These are phyloP conservation scores for Charaxes varanes DNA, from an alignment of 1,140 invertebrate species.

Conservation along the genomic window DNA sequence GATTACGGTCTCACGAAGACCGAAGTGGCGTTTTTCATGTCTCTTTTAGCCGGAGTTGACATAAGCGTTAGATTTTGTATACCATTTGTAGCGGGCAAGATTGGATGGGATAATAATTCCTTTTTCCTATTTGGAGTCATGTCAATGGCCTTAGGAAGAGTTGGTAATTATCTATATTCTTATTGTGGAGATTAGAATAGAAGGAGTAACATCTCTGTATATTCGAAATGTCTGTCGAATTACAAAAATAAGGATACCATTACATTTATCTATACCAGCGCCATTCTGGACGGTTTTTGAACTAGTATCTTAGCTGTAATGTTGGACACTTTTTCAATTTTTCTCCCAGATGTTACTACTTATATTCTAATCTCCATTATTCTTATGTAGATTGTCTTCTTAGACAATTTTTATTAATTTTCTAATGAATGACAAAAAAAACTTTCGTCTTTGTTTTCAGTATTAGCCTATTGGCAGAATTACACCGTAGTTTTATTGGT, in stretches of 20 bases:
- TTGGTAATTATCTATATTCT: conserved; percentile 77
- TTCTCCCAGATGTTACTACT: too few species aligned
- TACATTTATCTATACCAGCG: too few species aligned
- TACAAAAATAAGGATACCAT: too few species aligned
- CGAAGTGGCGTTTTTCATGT: conserved; percentile 78
- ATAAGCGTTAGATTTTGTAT: conserved; percentile 76
- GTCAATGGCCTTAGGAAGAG: conserved; percentile 78
- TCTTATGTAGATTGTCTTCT: too few species aligned
- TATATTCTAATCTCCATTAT: too few species aligned
- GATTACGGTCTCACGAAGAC: conserved; percentile 76
- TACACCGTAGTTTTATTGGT: conserved; percentile 64
- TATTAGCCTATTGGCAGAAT: conserved; percentile 67
- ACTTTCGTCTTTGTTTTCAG: conserved; percentile 31
- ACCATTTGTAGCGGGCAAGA: conserved; percentile 77
- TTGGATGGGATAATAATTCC: conserved; percentile 78
- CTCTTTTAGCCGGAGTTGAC: conserved; percentile 76
- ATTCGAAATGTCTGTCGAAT: too few species aligned
- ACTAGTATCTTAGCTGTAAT: too few species aligned
- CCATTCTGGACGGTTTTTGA: too few species aligned
- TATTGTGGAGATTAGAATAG: too few species aligned
- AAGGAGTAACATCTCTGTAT: too few species aligned
- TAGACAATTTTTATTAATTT: too few species aligned
- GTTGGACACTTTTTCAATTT: too few species aligned
- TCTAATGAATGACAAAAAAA: neutral
- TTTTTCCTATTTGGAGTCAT: conserved; percentile 81